These are phyloP conservation scores for Pocillopora grandis DNA, from an alignment of 92 coral and sea anemone genomes.

Conservation along the genomic window DNA sequence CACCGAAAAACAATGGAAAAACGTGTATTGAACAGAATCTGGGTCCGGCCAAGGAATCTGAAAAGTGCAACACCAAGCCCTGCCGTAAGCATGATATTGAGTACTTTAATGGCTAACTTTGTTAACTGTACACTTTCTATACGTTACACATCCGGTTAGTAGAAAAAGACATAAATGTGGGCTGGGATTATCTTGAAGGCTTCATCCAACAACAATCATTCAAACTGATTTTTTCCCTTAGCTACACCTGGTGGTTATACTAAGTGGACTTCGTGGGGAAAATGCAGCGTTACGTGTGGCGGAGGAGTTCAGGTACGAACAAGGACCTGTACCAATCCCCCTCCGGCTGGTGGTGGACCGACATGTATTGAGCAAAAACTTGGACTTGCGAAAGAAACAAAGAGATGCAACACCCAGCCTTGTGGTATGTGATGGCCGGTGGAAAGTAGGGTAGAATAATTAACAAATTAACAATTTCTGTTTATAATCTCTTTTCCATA, in stretches of 20 bases:
- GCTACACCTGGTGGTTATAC: slow-evolving; percentile 16
- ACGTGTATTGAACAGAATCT: slow-evolving; percentile 14
- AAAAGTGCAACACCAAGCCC: slow-evolving; percentile 4
- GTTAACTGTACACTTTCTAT: not conserved
- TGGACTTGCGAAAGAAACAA: not conserved
- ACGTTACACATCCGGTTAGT: too few relatives aligned
- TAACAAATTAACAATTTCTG: too few relatives aligned
- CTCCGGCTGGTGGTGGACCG: slow-evolving; percentile 4
- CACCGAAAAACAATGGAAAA: slow-evolving; percentile 21
- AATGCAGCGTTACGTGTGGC: slow-evolving; percentile 36
- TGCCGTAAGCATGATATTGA: slow-evolving; percentile 12
- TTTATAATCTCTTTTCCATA: too few relatives aligned
- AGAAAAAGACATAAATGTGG: too few relatives aligned
- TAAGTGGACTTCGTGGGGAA: slow-evolving; percentile 23
- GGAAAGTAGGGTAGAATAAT: too few relatives aligned
- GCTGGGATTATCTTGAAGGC: too few relatives aligned
- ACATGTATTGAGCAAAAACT: slow-evolving; percentile 7
- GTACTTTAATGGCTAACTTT: not conserved
- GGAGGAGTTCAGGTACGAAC: slow-evolving; percentile 15
- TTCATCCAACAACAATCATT: not conserved
- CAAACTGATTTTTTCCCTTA: not conserved
- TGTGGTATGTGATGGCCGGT: slow-evolving; percentile 1
- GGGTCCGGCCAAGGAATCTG: slow-evolving; percentile 1
- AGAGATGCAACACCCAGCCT: slow-evolving; percentile 8
- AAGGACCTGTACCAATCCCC: slow-evolving; percentile 30